Conservation (phyloP, 2,113 vertebrate species). For the Tupaia chinensis region DNA sequence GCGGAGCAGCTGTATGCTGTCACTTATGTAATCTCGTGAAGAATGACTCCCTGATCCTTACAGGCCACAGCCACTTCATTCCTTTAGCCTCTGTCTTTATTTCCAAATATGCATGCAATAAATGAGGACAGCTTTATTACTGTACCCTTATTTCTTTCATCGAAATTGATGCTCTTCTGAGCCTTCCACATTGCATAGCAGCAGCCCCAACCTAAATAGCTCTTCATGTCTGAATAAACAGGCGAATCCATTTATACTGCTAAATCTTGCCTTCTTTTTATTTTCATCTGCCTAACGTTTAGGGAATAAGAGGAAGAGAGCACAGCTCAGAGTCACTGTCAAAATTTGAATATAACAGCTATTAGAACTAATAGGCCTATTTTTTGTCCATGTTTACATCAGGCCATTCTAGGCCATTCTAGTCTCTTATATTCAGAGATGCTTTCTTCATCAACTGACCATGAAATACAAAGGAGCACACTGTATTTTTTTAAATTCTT, state of each 20-base stretch:
- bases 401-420: neutral
- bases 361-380: neutral
- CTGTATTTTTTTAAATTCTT: neutral
- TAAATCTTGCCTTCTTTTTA: neutral
- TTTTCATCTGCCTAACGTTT: neutral
- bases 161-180: neutral
- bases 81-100: neutral
- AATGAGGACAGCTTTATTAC: neutral
- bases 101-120: neutral
- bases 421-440: neutral
- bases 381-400: neutral
- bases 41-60: neutral
- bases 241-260: no score
- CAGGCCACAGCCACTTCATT: neutral
- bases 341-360: neutral
- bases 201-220: neutral
- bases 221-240: neutral
- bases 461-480: neutral
- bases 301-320: neutral
- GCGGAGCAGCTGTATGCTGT: constrained; percentile 44
- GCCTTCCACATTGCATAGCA: neutral
- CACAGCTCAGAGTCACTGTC: neutral
- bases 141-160: neutral
- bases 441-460: neutral
- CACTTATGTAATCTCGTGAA: constrained; percentile 46